A percentile compares a stretch with the other conserved stretches of the same genome.
Conservation (phyloP, 2,797 vertebrate genomes). For the Siniperca obscura region DNA sequence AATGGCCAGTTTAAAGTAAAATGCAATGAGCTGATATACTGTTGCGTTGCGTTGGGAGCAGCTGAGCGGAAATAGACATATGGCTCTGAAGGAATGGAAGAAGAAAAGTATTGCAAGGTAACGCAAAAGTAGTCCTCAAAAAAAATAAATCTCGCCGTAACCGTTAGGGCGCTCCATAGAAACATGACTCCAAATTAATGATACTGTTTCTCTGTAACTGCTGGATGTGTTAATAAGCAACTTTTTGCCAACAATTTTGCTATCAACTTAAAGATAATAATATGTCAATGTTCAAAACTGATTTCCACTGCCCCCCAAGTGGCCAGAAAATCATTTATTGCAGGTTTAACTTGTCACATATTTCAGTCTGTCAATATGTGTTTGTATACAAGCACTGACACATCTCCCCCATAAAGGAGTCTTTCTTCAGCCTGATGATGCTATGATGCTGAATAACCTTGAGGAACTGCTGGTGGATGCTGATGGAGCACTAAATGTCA, state of each 20-base stretch:
- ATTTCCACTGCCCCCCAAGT: constrained; percentile 2
- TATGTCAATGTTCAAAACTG: background rate
- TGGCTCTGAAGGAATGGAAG: no score
- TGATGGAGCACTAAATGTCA: constrained; percentile 46
- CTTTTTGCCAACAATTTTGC: background rate
- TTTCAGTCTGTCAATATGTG: background rate
- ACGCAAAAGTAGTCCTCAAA: no score
- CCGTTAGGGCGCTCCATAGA: no score
- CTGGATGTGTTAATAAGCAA: background rate
- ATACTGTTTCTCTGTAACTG: background rate
- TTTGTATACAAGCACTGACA: background rate
- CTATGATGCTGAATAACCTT: constrained; percentile 32
- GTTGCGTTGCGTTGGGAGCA: no score
- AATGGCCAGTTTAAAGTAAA: no score
- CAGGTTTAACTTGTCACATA: background rate
- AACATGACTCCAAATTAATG: background rate
- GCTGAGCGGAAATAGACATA: no score
- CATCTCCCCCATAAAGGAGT: background rate
- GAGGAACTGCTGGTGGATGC: constrained; percentile 28
- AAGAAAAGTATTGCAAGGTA: no score
- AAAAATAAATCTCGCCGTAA: no score
- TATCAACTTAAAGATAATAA: no score
- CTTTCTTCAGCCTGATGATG: background rate
- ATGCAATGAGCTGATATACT: no score
- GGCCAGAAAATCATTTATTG: background rate